phyloP scores from a whole-genome alignment of 2,113 vertebrate genomes.

The Grammomys surdaster region DNA sequence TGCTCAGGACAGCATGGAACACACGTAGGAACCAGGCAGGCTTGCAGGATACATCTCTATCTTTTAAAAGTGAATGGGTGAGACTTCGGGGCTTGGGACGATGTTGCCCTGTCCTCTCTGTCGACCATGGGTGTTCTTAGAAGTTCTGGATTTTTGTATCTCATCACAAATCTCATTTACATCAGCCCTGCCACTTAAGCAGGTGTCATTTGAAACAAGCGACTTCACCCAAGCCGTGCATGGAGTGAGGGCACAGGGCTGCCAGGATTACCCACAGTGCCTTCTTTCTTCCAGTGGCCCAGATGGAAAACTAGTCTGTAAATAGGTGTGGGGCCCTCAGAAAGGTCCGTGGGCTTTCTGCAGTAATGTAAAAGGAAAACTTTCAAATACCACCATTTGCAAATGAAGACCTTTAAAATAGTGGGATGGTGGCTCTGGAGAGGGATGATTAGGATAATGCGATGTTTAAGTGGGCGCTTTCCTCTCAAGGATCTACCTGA shows the following conservation, averaged over 20 bases:
- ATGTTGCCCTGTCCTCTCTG: neutral
- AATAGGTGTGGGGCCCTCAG: slow-evolving; percentile 62
- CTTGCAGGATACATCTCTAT: neutral
- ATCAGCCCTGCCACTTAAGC: neutral
- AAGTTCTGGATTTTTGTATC: neutral
- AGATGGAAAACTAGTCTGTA: slow-evolving; percentile 51
- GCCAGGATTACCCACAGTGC: neutral
- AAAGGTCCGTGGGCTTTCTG: slow-evolving; percentile 69
- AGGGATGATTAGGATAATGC: slow-evolving; percentile 86
- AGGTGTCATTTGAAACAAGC: neutral
- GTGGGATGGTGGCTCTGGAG: slow-evolving; percentile 81
- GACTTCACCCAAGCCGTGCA: neutral
- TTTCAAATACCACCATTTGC: slow-evolving; percentile 86
- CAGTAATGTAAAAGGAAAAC: slow-evolving; percentile 84
- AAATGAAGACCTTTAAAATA: slow-evolving; percentile 88
- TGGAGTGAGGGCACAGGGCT: neutral
- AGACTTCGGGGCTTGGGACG: neutral
- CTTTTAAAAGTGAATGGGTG: neutral
- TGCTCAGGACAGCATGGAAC: neutral
- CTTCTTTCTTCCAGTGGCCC: neutral
- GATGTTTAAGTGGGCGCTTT: slow-evolving; percentile 85
- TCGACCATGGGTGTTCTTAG: neutral
- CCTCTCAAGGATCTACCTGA: slow-evolving; percentile 85
- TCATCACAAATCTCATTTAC: slow-evolving; percentile 66
- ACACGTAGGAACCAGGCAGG: neutral